Conservation (phyloP, 2,797 vertebrate genomes). For the Pangasius djambal region DNA sequence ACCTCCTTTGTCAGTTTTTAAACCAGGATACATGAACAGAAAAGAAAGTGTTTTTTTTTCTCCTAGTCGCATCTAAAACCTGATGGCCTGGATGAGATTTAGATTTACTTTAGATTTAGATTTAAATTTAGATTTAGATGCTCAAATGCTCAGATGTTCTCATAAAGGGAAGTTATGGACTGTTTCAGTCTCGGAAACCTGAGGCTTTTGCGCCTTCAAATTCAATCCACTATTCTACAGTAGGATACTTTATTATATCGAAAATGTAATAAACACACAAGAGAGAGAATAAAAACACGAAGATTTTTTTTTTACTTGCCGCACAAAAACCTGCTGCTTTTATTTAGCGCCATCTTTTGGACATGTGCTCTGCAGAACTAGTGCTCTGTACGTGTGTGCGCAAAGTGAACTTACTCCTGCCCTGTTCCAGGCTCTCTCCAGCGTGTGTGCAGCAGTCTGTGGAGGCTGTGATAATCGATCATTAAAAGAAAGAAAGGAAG, state of each 20-base stretch:
- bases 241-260: neutral
- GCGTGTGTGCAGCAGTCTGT: neutral
- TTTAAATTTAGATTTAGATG: neutral
- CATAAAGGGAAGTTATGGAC: neutral
- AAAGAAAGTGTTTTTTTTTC: neutral
- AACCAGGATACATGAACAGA: neutral
- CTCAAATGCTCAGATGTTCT: neutral
- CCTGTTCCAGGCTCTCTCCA: too few relatives aligned
- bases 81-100: neutral
- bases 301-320: neutral
- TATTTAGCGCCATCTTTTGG: constrained; percentile 63
- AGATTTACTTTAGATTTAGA: too few relatives aligned
- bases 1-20: neutral
- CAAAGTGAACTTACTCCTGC: neutral
- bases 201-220: neutral
- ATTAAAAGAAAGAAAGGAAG: neutral
- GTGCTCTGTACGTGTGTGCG: neutral
- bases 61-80: neutral
- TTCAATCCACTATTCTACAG: neutral
- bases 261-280: neutral
- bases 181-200: neutral
- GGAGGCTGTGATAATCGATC: neutral
- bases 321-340: neutral
- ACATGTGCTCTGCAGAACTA: neutral
- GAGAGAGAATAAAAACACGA: neutral